Conservation (phyloP, 2,797 vertebrate genomes). For the Micromesistius poutassou region DNA sequence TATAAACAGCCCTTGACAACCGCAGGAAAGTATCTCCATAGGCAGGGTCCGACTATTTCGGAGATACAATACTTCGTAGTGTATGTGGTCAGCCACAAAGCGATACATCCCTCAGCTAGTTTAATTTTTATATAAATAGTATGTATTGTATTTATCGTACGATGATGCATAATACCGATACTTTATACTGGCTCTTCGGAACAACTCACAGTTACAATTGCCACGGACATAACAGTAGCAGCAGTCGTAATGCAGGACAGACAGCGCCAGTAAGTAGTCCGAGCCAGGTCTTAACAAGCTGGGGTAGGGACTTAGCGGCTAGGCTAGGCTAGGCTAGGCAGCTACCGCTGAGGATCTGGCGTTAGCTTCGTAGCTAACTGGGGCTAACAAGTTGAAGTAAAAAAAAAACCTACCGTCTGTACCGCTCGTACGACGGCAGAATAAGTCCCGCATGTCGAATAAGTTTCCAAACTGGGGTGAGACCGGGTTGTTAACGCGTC, state of each 20-base stretch:
- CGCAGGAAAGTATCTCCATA: not conserved
- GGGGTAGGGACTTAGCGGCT: constrained; percentile 37
- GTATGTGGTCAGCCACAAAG: not conserved
- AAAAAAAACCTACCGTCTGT: not conserved
- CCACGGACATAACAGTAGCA: not conserved
- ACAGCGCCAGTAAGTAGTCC: constrained; percentile 50
- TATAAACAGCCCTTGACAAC: not conserved
- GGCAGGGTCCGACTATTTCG: not conserved
- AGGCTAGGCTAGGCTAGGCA: constrained; percentile 13
- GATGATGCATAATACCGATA: not conserved
- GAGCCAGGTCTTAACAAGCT: constrained; percentile 14
- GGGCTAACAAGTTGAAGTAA: not conserved
- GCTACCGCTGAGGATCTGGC: not conserved
- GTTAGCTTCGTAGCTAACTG: constrained; percentile 17
- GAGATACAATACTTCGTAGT: not conserved
- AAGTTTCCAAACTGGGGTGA: not conserved
- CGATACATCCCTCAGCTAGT: not conserved
- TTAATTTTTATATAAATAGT: not conserved
- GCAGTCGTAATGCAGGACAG: not conserved
- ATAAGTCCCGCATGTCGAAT: constrained; percentile 25
- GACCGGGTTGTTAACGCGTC: constrained; percentile 35
- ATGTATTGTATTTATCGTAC: not conserved
- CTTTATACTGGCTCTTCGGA: not conserved
- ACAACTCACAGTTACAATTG: not conserved
- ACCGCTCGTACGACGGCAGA: not conserved